Evolutionary conservation across 2,113 vertebrate genomes (phyloP), one percentile per base, ranked within the genome.

Genomic region (Leptobrachium leishanense): DNA sequence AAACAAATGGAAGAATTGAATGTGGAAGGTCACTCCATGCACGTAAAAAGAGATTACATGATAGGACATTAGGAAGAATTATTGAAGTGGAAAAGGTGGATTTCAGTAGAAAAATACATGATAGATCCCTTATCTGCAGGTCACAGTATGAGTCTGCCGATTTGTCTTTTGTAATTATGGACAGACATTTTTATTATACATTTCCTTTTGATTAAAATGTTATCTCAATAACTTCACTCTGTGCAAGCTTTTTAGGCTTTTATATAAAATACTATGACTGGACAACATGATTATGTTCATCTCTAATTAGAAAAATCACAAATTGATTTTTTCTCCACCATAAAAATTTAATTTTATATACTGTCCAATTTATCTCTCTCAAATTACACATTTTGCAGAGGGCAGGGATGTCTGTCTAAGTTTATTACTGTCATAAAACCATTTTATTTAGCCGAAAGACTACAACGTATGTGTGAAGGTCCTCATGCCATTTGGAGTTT

Each of bases 321-420:
- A 59, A 59, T 59, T 59, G 55, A 59, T 59, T 59, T 59, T 57
- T 59, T 59, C 13, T 59, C 55, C 13, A 59, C 55, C 55, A 59
- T 59, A 59, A 59, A 59, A 59, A 59, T 3, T 59, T 59, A 59
- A 59, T 59, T 59, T 59, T 59, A 59, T 59, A 59, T 59, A 59
- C 55, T 59, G 55, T 15, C 55, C 55, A 59, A 59, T 59, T 59
- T 59, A 59, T 59, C 55, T 59, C 3, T 59, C 55, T 59, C 11
- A 15, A 59, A 59, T 59, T 59, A 59, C 55, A 59, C 55, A 59
- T 59, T 59, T 59, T 59, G 55, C 55, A 59, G 13, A 15, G 55
- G 55, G 55, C 55, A 59, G 4, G 55, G 11, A 59, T 59, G 55
- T 59, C 55, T 59, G 55, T 59, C 55, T 59, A 15, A 31, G 9